Base-by-base conservation (phyloP, 2,888 invertebrate genomes). In the Seira sanloemensis region DNA sequence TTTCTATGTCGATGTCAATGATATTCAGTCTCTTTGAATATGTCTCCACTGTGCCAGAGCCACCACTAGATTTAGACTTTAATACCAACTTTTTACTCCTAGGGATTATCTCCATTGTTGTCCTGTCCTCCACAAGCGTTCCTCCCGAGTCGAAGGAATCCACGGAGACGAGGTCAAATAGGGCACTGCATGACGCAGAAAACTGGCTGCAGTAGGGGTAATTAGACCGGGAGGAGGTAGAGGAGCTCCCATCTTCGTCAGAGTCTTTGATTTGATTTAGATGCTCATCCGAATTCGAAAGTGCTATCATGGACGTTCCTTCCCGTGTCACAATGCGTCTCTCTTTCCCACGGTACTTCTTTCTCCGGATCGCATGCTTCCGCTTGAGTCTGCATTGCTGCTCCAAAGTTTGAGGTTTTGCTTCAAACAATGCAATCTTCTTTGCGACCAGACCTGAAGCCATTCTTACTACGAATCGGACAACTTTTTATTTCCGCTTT, bases 381-480 rank as follows among this genome's bases (percentile, higher is more conserved):
- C 88, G 66, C 72, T 86, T 86, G 2, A 88, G 77, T n/a, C 86
- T 78, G 58, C 86, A 86, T 67, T 78, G 68, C 46, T 85, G 78
- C 54, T 86, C 86, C 21, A 68, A 23, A 23, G 26, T 76, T 67
- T 79, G 78, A 19, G 81, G 77, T 27, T 76, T 77, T 19, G 76
- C 46, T 76, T 88, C 87, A 83, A 88, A 88, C 0, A 87, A 79
- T 18, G 87, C 87, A 84, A 88, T 88, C 82, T 88, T 87, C 71
- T 87, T 87, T 26, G 88, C 87, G 7, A 88, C 88, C 21, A 80
- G 37, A 65, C 88, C 87, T 0, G 85, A 85, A 25, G 85, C 85
- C 85, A 85, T 85, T 5, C 19, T 23, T 67, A 75, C n/a, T 27
- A 21, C 19, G 27, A 69, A n/a, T 68, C 25, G 65, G 21, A 58